Evolutionary conservation across 2,888 invertebrate genomes (phyloP), one percentile per base, ranked within the genome.

Genomic region (Automeris io): DNA sequence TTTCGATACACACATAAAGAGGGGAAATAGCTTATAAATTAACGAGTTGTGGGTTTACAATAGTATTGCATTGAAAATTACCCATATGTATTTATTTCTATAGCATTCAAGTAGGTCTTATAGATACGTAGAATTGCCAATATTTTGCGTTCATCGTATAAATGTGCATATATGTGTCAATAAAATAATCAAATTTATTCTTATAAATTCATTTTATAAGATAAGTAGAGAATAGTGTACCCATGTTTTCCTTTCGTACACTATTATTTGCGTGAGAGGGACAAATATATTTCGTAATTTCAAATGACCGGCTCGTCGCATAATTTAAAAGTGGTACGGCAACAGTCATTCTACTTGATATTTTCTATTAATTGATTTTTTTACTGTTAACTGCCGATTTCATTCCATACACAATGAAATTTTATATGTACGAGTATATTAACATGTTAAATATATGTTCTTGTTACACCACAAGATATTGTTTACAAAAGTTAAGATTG

Each of bases 361-460:
- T 75, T 70, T 61, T 72, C 74, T 78, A 81, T 81, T 80, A 78
- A 80, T 78, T 78, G 70, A 39, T 57, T 40, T 68, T 66, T 79
- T 81, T 77, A 82, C 66, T 70, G 56, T 57, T 59, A 65, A 66
- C 72, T 68, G 64, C 64, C 62, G 61, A 67, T 68, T 60, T 56
- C 48, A 59, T 68, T 68, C 56, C 60, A 61, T 49, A 43, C 45
- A 59, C 61, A 66, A 68, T 61, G 62, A 62, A 58, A 57, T 65
- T 68, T 70, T 51, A 52, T 68, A 62, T 57, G 50, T 54, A 47
- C 50, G 60, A 61, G 46, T 59, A 42, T 66, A 62, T 59, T 55
- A 57, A 61, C 54, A 54, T 52, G 59, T 63, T 22, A 37, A 18
- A 32, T 23, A 34, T 2, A 34, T 32, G 23, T 29, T 29, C 29